Conservation (phyloP, 2,888 invertebrate genomes). For the Lochmaea capreae region DNA sequence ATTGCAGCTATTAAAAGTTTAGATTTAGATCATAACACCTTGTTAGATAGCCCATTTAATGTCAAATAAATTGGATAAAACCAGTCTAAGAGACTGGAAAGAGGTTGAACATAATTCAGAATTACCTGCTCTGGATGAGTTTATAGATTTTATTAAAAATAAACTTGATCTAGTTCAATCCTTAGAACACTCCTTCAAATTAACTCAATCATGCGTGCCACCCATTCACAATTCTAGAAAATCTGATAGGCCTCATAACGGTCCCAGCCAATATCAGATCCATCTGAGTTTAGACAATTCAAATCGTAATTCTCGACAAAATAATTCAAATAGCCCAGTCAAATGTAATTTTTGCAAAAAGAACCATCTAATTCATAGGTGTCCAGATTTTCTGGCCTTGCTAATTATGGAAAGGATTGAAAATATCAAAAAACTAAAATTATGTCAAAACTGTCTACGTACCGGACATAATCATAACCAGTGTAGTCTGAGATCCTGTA, state of each 20-base stretch:
- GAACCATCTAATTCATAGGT: conserved; percentile 25
- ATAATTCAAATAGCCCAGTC: not conserved
- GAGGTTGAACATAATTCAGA: too few species aligned
- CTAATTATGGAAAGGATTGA: not conserved
- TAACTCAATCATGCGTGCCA: not conserved
- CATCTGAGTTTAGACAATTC: not conserved
- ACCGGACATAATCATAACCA: conserved; percentile 24
- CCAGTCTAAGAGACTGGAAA: too few species aligned
- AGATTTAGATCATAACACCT: not conserved
- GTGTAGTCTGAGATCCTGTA: conserved; percentile 13
- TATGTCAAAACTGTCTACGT: conserved; percentile 11
- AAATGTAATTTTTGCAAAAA: conserved; percentile 20
- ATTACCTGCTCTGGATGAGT: too few species aligned
- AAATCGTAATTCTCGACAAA: not conserved
- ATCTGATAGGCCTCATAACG: too few species aligned
- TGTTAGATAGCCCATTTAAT: not conserved
- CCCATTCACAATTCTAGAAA: not conserved
- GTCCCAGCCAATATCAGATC: not conserved
- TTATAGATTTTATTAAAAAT: not conserved
- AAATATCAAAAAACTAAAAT: not conserved
- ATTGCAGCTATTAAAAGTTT: conserved; percentile 2
- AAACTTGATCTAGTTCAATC: not conserved
- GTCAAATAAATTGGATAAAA: too few species aligned
- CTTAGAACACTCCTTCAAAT: not conserved
- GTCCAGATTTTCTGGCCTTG: conserved; percentile 17